Evolutionary conservation across 92 coral and sea anemone genomes (phyloP), one percentile per base, ranked within the genome.

Genomic region (Porites evermanni): DNA sequence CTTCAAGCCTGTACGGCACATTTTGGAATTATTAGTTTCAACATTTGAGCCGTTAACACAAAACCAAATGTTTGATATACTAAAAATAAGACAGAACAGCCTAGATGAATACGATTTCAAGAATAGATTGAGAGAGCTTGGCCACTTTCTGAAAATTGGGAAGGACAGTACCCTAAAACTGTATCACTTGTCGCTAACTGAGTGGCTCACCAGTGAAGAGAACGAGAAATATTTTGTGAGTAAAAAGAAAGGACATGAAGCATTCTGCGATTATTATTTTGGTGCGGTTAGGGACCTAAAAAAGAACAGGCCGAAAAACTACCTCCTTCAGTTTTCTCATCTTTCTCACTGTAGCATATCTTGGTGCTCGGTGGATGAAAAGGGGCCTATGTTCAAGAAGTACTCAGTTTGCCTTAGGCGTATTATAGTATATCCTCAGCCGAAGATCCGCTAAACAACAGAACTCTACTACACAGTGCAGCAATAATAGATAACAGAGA

Each of bases 11-110:
- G 80, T 70, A 9, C 82, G 88, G 16, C 26, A 74, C 2, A 71
- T 94, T 4, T 70, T 94, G 51, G 98, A 94, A 77, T 77, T 94
- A 12, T 88, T 94, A 18, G 84, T 94, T 12, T 81, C 98, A 0
- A 51, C 86, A 8, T 77, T 78, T 29, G 84, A 86, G 2, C 98
- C 98, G 4, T 66, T 95, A 23, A 84, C 75, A 4, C 52, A 60
- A 3, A 76, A 58, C 18, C 88, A 93, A 18, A 58, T 95, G 5
- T 84, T 88, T 38, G 59, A 81, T 5, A 52, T 93, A 9, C 78
- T 95, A 2, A 80, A 77, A 18, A 53, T 70, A 53, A 72, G 71
- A 18, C 79, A 90, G 24, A 29, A 18, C 7, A 64, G 17, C 16
- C 73, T 70, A 3, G 81, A 82, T 8, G 67, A 83, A 0, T 83